Conservation (phyloP, 2,888 invertebrate genomes). For the Limnephilus auricula region DNA sequence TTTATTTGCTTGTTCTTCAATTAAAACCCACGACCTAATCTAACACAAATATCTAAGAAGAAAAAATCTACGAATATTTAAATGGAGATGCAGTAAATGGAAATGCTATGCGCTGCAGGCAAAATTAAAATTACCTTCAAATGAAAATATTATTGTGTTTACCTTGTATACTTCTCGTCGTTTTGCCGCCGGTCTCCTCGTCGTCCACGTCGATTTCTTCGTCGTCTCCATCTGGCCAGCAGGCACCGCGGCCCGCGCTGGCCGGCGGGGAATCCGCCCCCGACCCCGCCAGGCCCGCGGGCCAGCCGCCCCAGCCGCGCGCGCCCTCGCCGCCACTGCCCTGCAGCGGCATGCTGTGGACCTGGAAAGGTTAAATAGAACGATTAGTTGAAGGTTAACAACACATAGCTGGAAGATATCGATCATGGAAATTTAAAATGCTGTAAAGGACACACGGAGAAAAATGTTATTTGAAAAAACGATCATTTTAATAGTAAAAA, state of each 20-base stretch:
- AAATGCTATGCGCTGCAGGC: not conserved
- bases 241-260: constrained; percentile 69
- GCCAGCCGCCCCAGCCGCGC: constrained; percentile 43
- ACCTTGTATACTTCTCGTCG: constrained; percentile 53
- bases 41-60: too few relatives aligned
- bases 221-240: constrained; percentile 67
- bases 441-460: too few relatives aligned
- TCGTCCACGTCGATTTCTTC: constrained; percentile 67
- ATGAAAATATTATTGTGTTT: not conserved
- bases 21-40: too few relatives aligned
- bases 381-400: not conserved
- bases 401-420: too few relatives aligned
- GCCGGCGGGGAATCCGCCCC: constrained; percentile 68
- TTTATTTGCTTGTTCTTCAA: too few relatives aligned
- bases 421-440: too few relatives aligned
- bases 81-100: too few relatives aligned
- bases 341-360: constrained; percentile 62
- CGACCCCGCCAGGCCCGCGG: constrained; percentile 56
- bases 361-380: constrained; percentile 46
- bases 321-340: constrained; percentile 56
- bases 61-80: too few relatives aligned
- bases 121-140: not conserved
- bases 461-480: too few relatives aligned
- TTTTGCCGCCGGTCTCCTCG: constrained; percentile 60
- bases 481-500: too few relatives aligned